Evolutionary conservation across 2,888 invertebrate genomes (phyloP).

Genomic region (Theodoxus fluviatilis): DNA sequence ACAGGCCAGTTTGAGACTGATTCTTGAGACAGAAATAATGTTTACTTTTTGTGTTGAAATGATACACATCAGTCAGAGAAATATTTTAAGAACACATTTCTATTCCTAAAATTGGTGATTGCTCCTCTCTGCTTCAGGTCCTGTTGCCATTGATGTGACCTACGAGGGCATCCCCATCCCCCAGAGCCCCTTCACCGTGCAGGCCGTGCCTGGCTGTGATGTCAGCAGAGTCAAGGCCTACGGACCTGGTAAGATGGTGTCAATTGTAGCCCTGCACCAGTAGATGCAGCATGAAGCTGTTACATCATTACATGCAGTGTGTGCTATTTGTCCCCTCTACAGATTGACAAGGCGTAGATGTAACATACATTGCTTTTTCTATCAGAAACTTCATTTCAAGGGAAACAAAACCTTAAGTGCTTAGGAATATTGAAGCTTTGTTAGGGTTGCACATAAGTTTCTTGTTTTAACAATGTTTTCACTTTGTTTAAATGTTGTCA

Average conservation of each 20-base stretch:
- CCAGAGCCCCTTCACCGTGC: constrained; percentile 82
- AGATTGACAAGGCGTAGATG: too few relatives aligned
- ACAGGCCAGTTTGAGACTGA: too few relatives aligned
- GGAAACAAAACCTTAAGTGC: too few relatives aligned
- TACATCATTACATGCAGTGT: too few relatives aligned
- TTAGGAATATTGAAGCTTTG: too few relatives aligned
- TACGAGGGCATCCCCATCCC: constrained; percentile 84
- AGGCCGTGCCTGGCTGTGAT: constrained; percentile 80
- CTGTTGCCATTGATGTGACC: constrained; percentile 80
- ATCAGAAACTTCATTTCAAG: too few relatives aligned
- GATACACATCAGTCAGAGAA: not conserved
- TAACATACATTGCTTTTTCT: too few relatives aligned
- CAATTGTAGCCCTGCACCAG: too few relatives aligned
- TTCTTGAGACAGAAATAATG: not conserved
- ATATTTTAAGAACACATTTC: not conserved
- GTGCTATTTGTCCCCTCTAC: too few relatives aligned
- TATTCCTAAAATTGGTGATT: not conserved
- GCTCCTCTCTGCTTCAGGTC: constrained; percentile 66
- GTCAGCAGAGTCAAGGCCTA: constrained; percentile 80
- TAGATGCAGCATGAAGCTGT: not conserved
- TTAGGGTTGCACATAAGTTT: too few relatives aligned
- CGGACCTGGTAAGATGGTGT: constrained; percentile 70
- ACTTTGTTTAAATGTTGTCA: too few relatives aligned
- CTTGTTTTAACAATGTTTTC: too few relatives aligned
- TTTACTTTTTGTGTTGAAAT: not conserved